A percentile compares a stretch with the other conserved stretches of the same genome.
Evolutionary conservation across 1,140 invertebrate genomes (phyloP).

Genomic region (Sitophilus oryzae): DNA sequence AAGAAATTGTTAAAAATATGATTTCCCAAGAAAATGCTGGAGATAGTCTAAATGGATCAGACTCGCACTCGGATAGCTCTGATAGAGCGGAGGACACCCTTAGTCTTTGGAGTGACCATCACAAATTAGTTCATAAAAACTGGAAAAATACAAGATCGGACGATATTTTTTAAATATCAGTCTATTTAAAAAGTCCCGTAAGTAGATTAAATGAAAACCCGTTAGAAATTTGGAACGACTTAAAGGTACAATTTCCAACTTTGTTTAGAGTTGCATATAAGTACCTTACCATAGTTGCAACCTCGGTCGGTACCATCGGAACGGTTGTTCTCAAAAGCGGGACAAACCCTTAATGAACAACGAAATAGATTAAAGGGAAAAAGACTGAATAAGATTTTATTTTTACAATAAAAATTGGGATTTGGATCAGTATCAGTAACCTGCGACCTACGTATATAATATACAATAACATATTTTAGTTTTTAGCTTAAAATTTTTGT

Average conservation of each 20-base stretch:
- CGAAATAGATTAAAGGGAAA: slow-evolving; percentile 5
- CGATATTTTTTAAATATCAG: slow-evolving; percentile 29
- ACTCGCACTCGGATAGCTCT: slow-evolving; percentile 14
- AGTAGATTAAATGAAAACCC: slow-evolving; percentile 37
- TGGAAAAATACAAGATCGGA: slow-evolving; percentile 19
- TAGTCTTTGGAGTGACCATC: slow-evolving; percentile 7
- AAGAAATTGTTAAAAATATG: slow-evolving; percentile 22
- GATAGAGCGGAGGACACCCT: not conserved
- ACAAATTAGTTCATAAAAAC: slow-evolving; percentile 9
- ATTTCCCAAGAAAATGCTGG: slow-evolving; percentile 15
- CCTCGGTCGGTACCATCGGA: slow-evolving; percentile 15
- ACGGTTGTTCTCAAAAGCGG: slow-evolving; percentile 14
- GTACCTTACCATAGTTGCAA: slow-evolving; percentile 13
- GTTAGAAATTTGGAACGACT: slow-evolving; percentile 40
- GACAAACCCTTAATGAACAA: slow-evolving; percentile 5
- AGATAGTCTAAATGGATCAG: slow-evolving; percentile 18
- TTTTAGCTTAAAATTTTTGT: too few species aligned
- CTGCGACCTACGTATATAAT: not conserved
- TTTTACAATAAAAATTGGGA: slow-evolving; percentile 3
- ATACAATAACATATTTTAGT: not conserved
- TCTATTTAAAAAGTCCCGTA: slow-evolving; percentile 31
- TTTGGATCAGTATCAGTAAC: not conserved
- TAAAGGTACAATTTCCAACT: slow-evolving; percentile 31
- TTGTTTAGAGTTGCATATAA: slow-evolving; percentile 11
- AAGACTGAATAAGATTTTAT: slow-evolving; percentile 7